A percentile compares a stretch with the other conserved stretches of the same genome.
phyloP scores from a whole-genome alignment of 1,140 invertebrate species.

The Scylla paramamosain region DNA sequence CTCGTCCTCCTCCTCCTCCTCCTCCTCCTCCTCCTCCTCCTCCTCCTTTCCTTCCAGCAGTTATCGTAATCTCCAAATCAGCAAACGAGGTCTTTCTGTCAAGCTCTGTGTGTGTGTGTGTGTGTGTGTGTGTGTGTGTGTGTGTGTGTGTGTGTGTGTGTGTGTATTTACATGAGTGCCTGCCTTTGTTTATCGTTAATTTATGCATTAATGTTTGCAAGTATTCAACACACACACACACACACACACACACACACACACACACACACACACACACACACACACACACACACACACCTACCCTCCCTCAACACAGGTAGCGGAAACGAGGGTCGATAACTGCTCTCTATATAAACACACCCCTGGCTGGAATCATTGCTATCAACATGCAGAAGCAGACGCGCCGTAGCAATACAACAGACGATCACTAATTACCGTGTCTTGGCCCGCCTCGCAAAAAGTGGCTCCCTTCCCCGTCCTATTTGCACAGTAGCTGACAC shows the following conservation, averaged over 20 bases:
- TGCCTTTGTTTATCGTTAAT: background rate
- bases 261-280: slow-evolving; percentile 39
- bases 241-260: slow-evolving; percentile 30
- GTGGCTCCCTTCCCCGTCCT: background rate
- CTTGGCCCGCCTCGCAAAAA: background rate
- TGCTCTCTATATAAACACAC: background rate
- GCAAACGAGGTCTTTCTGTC: too few species aligned
- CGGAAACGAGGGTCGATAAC: background rate
- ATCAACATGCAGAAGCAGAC: background rate
- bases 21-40: slow-evolving; percentile 13
- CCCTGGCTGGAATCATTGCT: background rate
- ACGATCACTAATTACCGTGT: background rate
- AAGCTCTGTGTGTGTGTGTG: background rate
- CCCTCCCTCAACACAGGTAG: background rate
- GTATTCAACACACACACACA: slow-evolving; percentile 44
- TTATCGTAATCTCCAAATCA: background rate
- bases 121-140: too few species aligned
- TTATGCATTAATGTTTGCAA: slow-evolving; percentile 5
- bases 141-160: slow-evolving; percentile 35
- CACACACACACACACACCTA: slow-evolving; percentile 31
- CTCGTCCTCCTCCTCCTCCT: background rate
- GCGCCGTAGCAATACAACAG: background rate
- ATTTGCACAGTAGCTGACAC: slow-evolving; percentile 21
- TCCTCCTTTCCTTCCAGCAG: background rate
- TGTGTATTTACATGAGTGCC: background rate